Conservation (phyloP, 2,888 invertebrate genomes). For the Drosophila seclusa region DNA sequence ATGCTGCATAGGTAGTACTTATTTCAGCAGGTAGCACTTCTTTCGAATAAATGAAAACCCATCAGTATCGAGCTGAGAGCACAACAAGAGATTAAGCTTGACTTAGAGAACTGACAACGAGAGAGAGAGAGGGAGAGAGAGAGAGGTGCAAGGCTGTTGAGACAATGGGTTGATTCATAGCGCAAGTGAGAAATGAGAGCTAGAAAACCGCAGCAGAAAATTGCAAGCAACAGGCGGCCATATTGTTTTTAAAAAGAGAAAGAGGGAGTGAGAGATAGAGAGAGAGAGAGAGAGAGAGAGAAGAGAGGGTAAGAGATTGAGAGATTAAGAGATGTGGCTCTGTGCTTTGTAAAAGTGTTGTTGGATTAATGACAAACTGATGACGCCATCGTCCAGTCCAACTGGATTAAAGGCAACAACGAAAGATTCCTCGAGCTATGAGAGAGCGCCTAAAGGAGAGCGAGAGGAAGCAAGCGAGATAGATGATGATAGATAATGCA, state of each 20-base stretch:
- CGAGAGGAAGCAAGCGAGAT: neutral
- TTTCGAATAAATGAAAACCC: neutral
- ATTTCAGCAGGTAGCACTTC: conserved; percentile 2
- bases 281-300: too few species aligned
- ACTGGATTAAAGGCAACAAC: conserved; percentile 24
- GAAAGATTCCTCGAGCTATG: conserved; percentile 14
- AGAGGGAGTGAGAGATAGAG: neutral
- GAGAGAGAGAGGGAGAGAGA: neutral
- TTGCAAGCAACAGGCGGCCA: conserved; percentile 5
- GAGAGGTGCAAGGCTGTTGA: conserved; percentile 37
- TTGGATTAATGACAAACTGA: conserved; percentile 31
- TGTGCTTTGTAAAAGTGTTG: neutral
- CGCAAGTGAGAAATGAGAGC: conserved; percentile 14
- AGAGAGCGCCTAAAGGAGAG: conserved; percentile 8
- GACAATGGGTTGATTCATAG: conserved; percentile 49
- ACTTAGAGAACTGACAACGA: too few species aligned
- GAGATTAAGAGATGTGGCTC: neutral
- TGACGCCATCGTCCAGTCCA: conserved; percentile 30
- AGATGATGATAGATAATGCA: conserved; percentile 29
- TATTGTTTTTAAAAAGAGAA: neutral
- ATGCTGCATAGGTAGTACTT: neutral
- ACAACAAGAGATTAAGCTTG: neutral
- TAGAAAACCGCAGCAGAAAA: conserved; percentile 15
- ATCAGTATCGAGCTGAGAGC: neutral
- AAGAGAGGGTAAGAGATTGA: too few species aligned